A percentile compares a stretch with the other conserved stretches of the same genome.
Evolutionary conservation across 2,888 invertebrate species (phyloP).

Genomic region (Phortica okadai): DNA sequence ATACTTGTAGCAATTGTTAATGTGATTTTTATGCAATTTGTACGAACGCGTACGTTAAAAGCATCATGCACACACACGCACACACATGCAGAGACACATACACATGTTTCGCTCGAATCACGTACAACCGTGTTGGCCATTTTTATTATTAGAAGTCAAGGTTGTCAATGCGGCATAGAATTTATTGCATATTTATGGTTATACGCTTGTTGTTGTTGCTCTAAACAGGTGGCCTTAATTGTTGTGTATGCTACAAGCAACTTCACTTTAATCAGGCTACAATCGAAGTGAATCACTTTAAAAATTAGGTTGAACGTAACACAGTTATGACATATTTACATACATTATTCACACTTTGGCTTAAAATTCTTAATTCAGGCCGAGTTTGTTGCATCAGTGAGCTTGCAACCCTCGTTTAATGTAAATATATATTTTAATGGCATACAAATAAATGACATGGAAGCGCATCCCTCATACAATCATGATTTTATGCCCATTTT

Average conservation of each 20-base stretch:
- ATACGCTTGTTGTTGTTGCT: not conserved
- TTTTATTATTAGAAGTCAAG: conserved; percentile 19
- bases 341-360: too few relatives aligned
- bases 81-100: not conserved
- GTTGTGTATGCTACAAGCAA: conserved; percentile 10
- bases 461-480: not conserved
- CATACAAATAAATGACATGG: not conserved
- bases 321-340: too few relatives aligned
- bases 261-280: not conserved
- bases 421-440: not conserved
- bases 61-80: conserved; percentile 28
- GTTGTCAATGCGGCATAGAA: conserved; percentile 17
- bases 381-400: too few relatives aligned
- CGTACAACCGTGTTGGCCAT: not conserved
- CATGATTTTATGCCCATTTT: not conserved
- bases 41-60: not conserved
- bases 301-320: too few relatives aligned
- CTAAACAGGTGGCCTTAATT: conserved; percentile 25
- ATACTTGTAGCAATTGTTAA: conserved; percentile 70
- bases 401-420: not conserved
- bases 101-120: not conserved
- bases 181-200: conserved; percentile 24
- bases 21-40: conserved; percentile 68
- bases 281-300: too few relatives aligned
- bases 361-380: too few relatives aligned